phyloP scores from a whole-genome alignment of 1,140 invertebrate species.

The Heliconius melpomene region DNA sequence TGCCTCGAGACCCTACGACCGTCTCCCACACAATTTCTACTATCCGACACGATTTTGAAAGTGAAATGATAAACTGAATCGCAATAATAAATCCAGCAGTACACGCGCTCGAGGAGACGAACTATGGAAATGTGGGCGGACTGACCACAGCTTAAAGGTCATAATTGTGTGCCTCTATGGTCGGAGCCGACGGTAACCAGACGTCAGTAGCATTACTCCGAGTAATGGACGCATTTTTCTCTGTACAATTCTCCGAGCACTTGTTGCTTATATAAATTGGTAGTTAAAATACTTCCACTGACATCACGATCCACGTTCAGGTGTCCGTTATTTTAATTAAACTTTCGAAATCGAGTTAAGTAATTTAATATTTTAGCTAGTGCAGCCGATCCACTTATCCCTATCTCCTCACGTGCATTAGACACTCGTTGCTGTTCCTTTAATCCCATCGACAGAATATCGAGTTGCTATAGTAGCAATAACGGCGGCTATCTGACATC shows the following conservation, averaged over 20 bases:
- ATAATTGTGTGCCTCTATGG: constrained; percentile 31
- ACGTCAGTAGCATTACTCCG: constrained; percentile 32
- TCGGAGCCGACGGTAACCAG: constrained; percentile 23
- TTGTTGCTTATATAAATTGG: constrained; percentile 11
- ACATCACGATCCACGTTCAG: neutral
- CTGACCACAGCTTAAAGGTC: constrained; percentile 31
- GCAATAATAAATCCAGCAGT: constrained; percentile 61
- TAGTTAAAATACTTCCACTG: constrained; percentile 11
- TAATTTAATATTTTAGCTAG: constrained; percentile 8
- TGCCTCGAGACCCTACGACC: constrained; percentile 54
- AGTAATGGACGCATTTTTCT: constrained; percentile 27
- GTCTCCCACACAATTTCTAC: constrained; percentile 68
- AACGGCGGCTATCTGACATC: constrained; percentile 33
- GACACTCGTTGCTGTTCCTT: neutral
- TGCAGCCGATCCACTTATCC: neutral
- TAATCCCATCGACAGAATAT: constrained; percentile 17
- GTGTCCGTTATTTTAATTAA: constrained; percentile 5
- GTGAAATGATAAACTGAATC: constrained; percentile 65
- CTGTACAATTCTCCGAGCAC: neutral
- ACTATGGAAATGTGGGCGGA: constrained; percentile 42
- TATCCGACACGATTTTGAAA: constrained; percentile 67
- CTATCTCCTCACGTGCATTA: neutral
- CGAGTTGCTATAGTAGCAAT: constrained; percentile 34
- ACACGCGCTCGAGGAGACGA: constrained; percentile 36
- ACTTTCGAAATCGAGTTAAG: constrained; percentile 12